phyloP scores from a whole-genome alignment of 1,140 invertebrate genomes.

The Vanessa atalanta region DNA sequence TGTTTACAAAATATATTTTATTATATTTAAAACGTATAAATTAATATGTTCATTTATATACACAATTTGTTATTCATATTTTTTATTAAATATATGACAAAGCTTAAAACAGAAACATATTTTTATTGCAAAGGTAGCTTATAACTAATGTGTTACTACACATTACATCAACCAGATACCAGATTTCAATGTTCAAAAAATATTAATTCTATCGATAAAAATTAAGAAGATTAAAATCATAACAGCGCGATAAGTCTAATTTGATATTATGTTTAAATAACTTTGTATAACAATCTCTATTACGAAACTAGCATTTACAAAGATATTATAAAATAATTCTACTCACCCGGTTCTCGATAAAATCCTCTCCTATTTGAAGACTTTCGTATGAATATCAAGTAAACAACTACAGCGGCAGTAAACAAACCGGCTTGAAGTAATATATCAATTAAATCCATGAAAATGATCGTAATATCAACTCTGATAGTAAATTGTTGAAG shows the following conservation, averaged over 20 bases:
- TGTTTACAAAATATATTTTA: too few species aligned
- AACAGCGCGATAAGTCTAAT: neutral
- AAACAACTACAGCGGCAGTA: conserved; percentile 50
- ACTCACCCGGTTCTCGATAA: conserved; percentile 52
- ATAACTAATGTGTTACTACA: too few species aligned
- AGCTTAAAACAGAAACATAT: too few species aligned
- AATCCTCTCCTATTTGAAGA: conserved; percentile 31
- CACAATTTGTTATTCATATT: too few species aligned
- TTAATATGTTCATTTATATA: too few species aligned
- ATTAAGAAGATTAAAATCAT: conserved; percentile 3
- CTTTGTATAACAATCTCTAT: neutral
- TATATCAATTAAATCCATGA: conserved; percentile 56
- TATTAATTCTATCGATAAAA: neutral
- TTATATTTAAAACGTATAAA: too few species aligned
- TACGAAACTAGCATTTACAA: conserved; percentile 2
- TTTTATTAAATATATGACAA: too few species aligned
- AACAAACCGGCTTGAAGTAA: conserved; percentile 51
- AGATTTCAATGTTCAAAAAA: neutral
- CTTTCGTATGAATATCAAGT: conserved; percentile 56
- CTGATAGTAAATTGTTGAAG: neutral
- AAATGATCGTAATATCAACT: conserved; percentile 3
- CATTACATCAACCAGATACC: too few species aligned
- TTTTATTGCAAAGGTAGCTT: too few species aligned
- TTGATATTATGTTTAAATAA: neutral
- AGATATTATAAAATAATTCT: conserved; percentile 2